These are phyloP conservation scores for Unio pictorum DNA, from an alignment of 2,888 invertebrate species.

Conservation along the genomic window DNA sequence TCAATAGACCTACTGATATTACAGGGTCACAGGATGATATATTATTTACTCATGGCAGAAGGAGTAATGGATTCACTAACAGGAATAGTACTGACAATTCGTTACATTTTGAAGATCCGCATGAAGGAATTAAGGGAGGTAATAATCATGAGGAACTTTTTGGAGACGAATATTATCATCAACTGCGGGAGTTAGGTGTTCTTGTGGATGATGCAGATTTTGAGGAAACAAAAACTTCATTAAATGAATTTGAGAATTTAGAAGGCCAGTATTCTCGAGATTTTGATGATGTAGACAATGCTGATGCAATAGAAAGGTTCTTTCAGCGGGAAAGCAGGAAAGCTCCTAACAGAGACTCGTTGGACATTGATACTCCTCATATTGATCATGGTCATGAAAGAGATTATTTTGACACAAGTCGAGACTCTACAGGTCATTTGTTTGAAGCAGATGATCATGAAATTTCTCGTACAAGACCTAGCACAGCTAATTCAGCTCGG, in stretches of 20 bases:
- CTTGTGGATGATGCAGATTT: conserved; percentile 54
- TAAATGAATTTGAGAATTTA: conserved; percentile 61
- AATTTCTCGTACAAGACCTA: conserved; percentile 36
- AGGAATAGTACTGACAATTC: conserved; percentile 46
- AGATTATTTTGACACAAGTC: conserved; percentile 4
- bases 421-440: neutral
- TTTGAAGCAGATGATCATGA: conserved; percentile 31
- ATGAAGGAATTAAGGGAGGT: conserved; percentile 17
- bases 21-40: conserved; percentile 15
- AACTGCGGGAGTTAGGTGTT: conserved; percentile 59
- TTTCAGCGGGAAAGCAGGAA: conserved; percentile 18
- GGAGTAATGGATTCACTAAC: conserved; percentile 36
- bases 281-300: conserved; percentile 28
- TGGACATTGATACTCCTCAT: conserved; percentile 28
- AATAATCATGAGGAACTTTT: conserved; percentile 49
- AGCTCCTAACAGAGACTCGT: conserved; percentile 28
- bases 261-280: conserved; percentile 48
- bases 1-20: conserved; percentile 28
- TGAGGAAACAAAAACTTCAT: conserved; percentile 47
- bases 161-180: conserved; percentile 59
- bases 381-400: conserved; percentile 4
- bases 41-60: conserved; percentile 24
- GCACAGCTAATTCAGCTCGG: conserved; percentile 52
- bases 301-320: conserved; percentile 38
- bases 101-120: conserved; percentile 37